These are phyloP conservation scores for Crotalus adamanteus DNA, from an alignment of 2,797 vertebrate genomes.

Conservation along the genomic window DNA sequence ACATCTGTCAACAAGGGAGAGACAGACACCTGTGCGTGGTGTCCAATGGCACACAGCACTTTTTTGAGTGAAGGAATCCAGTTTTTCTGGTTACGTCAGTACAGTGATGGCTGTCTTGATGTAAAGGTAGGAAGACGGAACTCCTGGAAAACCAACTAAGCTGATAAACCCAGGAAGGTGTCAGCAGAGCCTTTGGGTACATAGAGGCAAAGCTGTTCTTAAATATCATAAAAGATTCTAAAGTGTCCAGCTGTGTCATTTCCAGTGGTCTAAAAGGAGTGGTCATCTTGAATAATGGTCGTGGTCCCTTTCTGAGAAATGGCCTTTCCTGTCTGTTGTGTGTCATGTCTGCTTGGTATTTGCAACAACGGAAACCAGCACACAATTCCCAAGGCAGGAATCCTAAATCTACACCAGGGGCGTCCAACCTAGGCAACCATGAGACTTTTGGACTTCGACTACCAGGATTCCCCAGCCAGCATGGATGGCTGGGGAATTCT, in stretches of 20 bases:
- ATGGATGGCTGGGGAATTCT: not conserved
- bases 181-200: not conserved
- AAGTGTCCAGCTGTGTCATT: not conserved
- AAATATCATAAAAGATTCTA: not conserved
- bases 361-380: no score
- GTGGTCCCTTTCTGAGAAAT: not conserved
- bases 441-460: not conserved
- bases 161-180: not conserved
- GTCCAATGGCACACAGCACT: not conserved
- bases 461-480: not conserved
- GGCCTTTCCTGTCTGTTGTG: not conserved
- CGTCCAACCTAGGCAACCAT: not conserved
- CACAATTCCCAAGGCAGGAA: no score
- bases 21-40: not conserved
- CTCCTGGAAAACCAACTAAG: not conserved
- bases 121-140: not conserved
- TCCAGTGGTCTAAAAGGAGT: not conserved
- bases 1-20: not conserved
- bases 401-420: not conserved
- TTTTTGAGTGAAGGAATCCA: not conserved
- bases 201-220: not conserved
- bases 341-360: not conserved
- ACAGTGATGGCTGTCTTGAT: not conserved
- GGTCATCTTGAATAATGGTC: not conserved
- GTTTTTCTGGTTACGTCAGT: not conserved